phyloP scores from a whole-genome alignment of 2,113 vertebrate species.

The Australoheros scitulus region DNA sequence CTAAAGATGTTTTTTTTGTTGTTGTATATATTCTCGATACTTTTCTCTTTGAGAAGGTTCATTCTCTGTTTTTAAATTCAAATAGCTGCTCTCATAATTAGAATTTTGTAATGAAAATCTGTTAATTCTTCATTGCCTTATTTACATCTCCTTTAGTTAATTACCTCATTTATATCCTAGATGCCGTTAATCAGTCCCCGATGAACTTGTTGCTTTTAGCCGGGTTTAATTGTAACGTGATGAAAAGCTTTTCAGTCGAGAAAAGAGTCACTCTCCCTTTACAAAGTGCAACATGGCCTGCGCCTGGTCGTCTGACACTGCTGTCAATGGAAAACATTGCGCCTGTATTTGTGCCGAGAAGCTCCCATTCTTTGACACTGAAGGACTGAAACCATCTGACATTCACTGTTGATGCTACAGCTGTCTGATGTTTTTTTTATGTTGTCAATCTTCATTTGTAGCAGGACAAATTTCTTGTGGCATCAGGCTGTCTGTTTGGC shows the following conservation, averaged over 20 bases:
- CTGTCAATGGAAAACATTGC: constrained; percentile 31
- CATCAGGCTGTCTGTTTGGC: background rate
- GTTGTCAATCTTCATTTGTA: background rate
- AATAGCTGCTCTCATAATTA: constrained; percentile 11
- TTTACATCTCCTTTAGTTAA: constrained; percentile 12
- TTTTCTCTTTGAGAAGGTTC: background rate
- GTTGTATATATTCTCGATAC: no score
- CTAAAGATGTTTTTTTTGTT: background rate
- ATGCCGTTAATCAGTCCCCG: constrained; percentile 33
- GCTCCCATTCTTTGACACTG: constrained; percentile 28
- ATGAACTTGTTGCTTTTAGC: constrained; percentile 40
- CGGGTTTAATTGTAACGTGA: constrained; percentile 34
- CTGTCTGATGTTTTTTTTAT: background rate
- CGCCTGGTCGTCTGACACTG: constrained; percentile 16
- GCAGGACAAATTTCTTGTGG: background rate
- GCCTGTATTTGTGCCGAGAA: constrained; percentile 33
- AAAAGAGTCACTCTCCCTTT: background rate
- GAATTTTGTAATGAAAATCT: constrained; percentile 6
- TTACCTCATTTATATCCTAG: constrained; percentile 31
- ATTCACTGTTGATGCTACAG: constrained; percentile 12
- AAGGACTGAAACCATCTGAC: constrained; percentile 20
- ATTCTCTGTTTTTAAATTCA: background rate
- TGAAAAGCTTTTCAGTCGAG: constrained; percentile 48
- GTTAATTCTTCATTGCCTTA: constrained; percentile 13
- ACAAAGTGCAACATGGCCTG: constrained; percentile 22